Percentiles rank a stretch among this genome's conserved stretches.
phyloP scores from a whole-genome alignment of 2,888 invertebrate species.

The Frankliniella intonsa region DNA sequence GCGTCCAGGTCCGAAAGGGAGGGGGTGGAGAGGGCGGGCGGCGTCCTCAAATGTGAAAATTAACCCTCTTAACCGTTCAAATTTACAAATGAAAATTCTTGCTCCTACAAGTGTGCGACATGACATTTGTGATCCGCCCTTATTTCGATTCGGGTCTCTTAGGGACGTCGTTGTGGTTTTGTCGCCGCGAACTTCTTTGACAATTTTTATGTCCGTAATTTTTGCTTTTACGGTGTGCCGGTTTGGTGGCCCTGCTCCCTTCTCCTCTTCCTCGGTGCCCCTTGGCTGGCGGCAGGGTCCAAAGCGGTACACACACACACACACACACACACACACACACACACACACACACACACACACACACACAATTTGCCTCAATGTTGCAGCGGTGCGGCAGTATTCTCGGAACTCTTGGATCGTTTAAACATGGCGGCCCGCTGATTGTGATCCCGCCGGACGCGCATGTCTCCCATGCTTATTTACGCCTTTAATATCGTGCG shows the following conservation, averaged over 20 bases:
- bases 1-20: too few species aligned
- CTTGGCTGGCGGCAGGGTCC: not conserved
- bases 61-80: too few species aligned
- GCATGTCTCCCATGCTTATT: too few species aligned
- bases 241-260: not conserved
- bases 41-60: too few species aligned
- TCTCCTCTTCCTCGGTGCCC: not conserved
- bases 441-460: too few species aligned
- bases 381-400: not conserved
- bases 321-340: too few species aligned
- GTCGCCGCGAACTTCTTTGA: not conserved
- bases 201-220: constrained; percentile 8
- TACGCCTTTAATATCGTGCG: too few species aligned
- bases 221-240: constrained; percentile 20
- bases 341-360: not conserved
- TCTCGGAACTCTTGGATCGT: not conserved
- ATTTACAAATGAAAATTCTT: too few species aligned
- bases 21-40: too few species aligned
- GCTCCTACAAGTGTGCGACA: not conserved
- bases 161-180: not conserved
- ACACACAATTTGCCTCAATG: not conserved
- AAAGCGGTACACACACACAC: too few species aligned
- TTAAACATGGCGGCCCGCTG: not conserved
- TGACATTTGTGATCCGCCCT: not conserved
- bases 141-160: not conserved